These are phyloP conservation scores for Drosophila littoralis DNA, from an alignment of 1,140 invertebrate species.

Conservation along the genomic window DNA sequence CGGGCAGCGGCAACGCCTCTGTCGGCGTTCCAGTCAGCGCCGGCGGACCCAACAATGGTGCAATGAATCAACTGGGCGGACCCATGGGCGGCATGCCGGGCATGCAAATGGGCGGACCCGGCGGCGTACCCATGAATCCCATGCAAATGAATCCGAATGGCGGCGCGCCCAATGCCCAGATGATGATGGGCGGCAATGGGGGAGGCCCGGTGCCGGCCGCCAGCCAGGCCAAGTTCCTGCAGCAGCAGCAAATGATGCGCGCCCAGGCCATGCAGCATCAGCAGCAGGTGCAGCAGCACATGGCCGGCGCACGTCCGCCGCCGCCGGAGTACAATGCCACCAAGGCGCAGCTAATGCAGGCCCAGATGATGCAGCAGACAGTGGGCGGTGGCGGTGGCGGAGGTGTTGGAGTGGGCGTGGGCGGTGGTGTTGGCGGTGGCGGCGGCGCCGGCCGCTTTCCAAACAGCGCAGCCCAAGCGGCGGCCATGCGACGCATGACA, in stretches of 20 bases:
- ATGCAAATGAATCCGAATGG: slow-evolving; percentile 75
- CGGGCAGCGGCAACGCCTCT: slow-evolving; percentile 41
- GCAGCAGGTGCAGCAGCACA: slow-evolving; percentile 83
- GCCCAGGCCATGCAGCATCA: slow-evolving; percentile 84
- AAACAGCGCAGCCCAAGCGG: slow-evolving; percentile 85
- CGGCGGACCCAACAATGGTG: slow-evolving; percentile 55
- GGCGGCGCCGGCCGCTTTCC: slow-evolving; percentile 83
- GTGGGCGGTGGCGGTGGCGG: slow-evolving; percentile 83
- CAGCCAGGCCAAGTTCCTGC: slow-evolving; percentile 87
- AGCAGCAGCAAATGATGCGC: slow-evolving; percentile 84
- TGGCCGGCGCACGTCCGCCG: slow-evolving; percentile 87
- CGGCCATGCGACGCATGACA: slow-evolving; percentile 87
- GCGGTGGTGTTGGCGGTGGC: slow-evolving; percentile 67
- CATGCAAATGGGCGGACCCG: slow-evolving; percentile 77
- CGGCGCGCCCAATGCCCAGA: slow-evolving; percentile 58
- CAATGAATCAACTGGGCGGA: slow-evolving; percentile 72
- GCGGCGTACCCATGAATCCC: slow-evolving; percentile 67
- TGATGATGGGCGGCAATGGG: slow-evolving; percentile 77
- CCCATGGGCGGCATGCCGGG: slow-evolving; percentile 78
- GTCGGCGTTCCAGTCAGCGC: slow-evolving; percentile 41
- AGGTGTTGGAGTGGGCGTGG: slow-evolving; percentile 73
- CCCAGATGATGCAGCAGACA: slow-evolving; percentile 83
- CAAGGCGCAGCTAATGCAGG: slow-evolving; percentile 87
- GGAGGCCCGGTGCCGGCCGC: slow-evolving; percentile 78
- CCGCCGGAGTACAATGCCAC: slow-evolving; percentile 91